Percentiles rank a stretch among this genome's conserved stretches.
Evolutionary conservation across 2,113 vertebrate species (phyloP).

Genomic region (Menura novaehollandiae): DNA sequence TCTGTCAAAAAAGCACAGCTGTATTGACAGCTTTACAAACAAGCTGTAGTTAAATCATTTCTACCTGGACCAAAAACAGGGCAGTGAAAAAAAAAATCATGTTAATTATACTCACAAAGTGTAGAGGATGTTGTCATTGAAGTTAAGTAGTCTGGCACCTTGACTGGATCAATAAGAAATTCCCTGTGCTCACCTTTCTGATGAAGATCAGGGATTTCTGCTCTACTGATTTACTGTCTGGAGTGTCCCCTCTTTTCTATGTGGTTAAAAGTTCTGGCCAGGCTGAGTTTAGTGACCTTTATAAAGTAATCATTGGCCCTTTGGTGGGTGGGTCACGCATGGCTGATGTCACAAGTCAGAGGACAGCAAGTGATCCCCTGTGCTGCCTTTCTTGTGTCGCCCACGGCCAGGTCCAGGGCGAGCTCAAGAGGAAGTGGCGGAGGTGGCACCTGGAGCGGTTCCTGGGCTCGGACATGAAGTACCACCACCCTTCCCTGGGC

Average conservation of each 20-base stretch:
- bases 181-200: background rate
- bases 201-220: background rate
- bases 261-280: background rate
- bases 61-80: background rate
- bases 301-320: background rate
- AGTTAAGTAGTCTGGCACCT: background rate
- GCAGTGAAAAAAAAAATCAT: background rate
- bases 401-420: slow-evolving; percentile 84
- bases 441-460: slow-evolving; percentile 89
- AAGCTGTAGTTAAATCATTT: background rate
- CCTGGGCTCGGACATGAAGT: slow-evolving; percentile 82
- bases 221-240: background rate
- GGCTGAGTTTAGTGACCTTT: background rate
- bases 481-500: slow-evolving; percentile 85
- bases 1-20: background rate
- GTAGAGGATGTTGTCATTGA: background rate
- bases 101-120: background rate
- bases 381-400: background rate
- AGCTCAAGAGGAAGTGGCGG: slow-evolving; percentile 94
- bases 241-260: background rate
- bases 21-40: background rate
- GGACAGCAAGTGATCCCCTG: too few species aligned
- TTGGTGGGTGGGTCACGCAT: rapidly evolving
- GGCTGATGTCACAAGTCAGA: background rate
- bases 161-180: background rate